Evolutionary conservation across 2,113 vertebrate species (phyloP), one percentile per base, ranked within the genome.

Genomic region (Xerus inauris): DNA sequence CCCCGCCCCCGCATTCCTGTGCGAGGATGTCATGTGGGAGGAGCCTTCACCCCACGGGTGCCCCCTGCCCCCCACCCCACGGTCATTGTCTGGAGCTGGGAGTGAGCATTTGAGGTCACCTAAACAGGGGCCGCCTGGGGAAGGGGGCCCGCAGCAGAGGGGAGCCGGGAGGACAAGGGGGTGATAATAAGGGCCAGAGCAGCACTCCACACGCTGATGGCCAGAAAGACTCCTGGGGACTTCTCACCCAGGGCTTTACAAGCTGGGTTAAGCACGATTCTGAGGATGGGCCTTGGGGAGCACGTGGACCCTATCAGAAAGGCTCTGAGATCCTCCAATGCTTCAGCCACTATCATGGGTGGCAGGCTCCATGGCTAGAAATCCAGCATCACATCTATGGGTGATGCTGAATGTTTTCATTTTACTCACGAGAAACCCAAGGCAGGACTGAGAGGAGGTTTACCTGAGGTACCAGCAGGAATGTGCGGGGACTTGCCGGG

Each of bases 11-110:
- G 87, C 97, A 97, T 98, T 98, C 97, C 32, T 97, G 65, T 87
- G 87, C 0, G 81, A 97, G 93, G 94, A 97, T 96, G 97, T 98
- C 97, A 98, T 97, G 91, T 89, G 62, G 97, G 97, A 94, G 91
- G 97, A 81, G 95, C 73, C 72, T 59, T 54, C 59, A 0, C 77
- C 93, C 94, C 64, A 94, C 75, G 65, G 45, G 45, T 38, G 71
- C 82, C 51, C 10, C n/a, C n/a, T n/a, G n/a, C n/a, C n/a, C 76
- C 67, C 40, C 30, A 83, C 49, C 93, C 65, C 2, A 0, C 38
- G 26, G 87, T 94, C 95, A 96, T 95, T 97, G 97, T 97, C 97
- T 97, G 65, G 93, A 89, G 86, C 85, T 28, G 59, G 65, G 97
- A 93, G 81, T 76, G n/a, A 87, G 72, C 45, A 40, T 84, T 64